Evolutionary conservation across 2,113 vertebrate genomes (phyloP).

Genomic region (Myotis lucifugus): DNA sequence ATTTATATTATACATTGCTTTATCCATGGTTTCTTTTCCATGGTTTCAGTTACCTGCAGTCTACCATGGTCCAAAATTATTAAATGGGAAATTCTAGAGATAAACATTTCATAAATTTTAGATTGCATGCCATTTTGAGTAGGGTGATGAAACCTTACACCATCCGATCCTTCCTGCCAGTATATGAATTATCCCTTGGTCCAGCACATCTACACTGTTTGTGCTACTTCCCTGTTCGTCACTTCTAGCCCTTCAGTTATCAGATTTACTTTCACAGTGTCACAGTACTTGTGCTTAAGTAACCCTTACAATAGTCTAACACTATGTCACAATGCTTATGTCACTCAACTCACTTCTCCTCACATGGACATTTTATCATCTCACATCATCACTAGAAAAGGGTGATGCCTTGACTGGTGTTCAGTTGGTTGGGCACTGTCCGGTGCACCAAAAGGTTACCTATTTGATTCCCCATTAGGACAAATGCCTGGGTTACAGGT

Average conservation of each 20-base stretch:
- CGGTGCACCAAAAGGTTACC: background rate
- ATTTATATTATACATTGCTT: background rate
- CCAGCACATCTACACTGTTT: background rate
- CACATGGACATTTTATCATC: background rate
- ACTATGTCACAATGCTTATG: background rate
- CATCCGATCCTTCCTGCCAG: background rate
- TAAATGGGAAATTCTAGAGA: background rate
- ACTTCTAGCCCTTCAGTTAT: background rate
- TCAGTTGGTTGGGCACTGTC: background rate
- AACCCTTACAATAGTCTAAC: background rate
- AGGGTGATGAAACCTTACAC: background rate
- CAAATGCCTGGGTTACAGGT: background rate
- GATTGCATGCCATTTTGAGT: background rate
- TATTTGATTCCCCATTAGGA: background rate
- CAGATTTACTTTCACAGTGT: background rate
- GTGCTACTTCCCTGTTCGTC: background rate
- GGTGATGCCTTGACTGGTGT: background rate
- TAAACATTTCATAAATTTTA: background rate
- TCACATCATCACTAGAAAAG: background rate
- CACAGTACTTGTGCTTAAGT: background rate
- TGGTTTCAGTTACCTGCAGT: background rate
- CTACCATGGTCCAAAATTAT: background rate
- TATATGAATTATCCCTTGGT: background rate
- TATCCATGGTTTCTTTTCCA: background rate
- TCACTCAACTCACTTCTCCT: background rate